A percentile compares a stretch with the other conserved stretches of the same genome.
These are phyloP conservation scores for Barbus barbus DNA, from an alignment of 2,113 vertebrate genomes.

Conservation along the genomic window DNA sequence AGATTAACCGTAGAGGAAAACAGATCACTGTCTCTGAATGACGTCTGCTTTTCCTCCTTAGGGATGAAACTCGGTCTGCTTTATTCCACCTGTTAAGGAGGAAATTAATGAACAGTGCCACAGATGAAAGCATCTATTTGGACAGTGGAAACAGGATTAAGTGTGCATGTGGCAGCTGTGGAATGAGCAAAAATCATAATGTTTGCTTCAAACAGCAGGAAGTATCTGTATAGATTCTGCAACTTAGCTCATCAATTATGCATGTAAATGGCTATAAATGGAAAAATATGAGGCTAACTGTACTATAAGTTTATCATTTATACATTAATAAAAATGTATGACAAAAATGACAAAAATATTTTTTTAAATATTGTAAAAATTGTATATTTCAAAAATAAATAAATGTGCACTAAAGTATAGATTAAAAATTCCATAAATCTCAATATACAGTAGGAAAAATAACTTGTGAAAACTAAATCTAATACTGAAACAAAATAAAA, in stretches of 20 bases:
- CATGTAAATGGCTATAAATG: not conserved
- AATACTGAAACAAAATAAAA: too few species aligned
- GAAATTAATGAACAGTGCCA: slow-evolving; percentile 26
- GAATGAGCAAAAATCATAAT: not conserved
- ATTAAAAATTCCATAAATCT: too few species aligned
- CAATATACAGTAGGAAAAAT: too few species aligned
- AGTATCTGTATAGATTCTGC: not conserved
- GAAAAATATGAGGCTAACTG: not conserved
- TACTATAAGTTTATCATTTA: not conserved
- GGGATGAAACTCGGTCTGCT: slow-evolving; percentile 15
- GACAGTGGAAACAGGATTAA: slow-evolving; percentile 12
- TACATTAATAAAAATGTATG: not conserved
- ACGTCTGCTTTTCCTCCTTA: slow-evolving; percentile 36
- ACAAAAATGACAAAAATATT: not conserved
- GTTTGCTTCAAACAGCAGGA: not conserved
- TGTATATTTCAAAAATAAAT: too few species aligned
- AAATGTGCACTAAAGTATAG: too few species aligned
- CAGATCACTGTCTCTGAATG: slow-evolving; percentile 43
- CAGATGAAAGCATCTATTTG: slow-evolving; percentile 11
- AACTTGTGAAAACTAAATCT: too few species aligned
- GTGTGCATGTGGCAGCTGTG: not conserved
- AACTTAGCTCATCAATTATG: not conserved
- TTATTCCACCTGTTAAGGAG: slow-evolving; percentile 28
- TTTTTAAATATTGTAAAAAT: too few species aligned
- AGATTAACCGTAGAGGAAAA: slow-evolving; percentile 32